These are phyloP conservation scores for Drosophila kikkawai DNA, from an alignment of 1,140 invertebrate genomes.

Conservation along the genomic window DNA sequence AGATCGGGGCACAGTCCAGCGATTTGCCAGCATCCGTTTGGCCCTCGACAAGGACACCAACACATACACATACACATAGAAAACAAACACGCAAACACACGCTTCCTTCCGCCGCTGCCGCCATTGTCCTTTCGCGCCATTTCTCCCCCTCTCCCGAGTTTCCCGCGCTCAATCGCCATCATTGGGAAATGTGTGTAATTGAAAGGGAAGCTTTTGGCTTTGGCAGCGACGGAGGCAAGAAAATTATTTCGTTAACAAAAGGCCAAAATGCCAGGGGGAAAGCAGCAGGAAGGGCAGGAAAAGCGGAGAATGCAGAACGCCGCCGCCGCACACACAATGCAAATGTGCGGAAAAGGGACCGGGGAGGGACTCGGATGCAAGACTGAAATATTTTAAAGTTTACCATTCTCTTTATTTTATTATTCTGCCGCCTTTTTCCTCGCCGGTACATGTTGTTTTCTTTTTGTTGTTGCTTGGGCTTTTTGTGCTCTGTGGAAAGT, in stretches of 20 bases:
- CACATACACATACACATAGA: conserved; percentile 5
- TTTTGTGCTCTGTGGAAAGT: conserved; percentile 58
- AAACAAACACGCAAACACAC: conserved; percentile 38
- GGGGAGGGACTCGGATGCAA: conserved; percentile 51
- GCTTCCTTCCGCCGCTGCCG: conserved; percentile 67
- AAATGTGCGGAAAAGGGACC: conserved; percentile 7
- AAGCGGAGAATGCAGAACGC: conserved; percentile 22
- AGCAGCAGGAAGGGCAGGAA: neutral
- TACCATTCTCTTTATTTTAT: conserved; percentile 44
- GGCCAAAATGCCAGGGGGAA: conserved; percentile 50
- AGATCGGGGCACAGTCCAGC: conserved; percentile 55
- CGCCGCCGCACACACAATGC: conserved; percentile 35
- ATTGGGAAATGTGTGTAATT: conserved; percentile 81
- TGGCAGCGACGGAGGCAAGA: conserved; percentile 67
- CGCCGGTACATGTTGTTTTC: conserved; percentile 2
- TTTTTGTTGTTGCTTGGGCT: conserved; percentile 16
- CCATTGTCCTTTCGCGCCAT: conserved; percentile 77
- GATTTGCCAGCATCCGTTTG: conserved; percentile 63
- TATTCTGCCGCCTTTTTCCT: conserved; percentile 20
- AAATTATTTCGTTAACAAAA: conserved; percentile 84
- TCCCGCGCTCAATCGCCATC: conserved; percentile 42
- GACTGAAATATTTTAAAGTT: conserved; percentile 78
- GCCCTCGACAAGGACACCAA: conserved; percentile 18
- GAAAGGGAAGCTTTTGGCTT: conserved; percentile 84
- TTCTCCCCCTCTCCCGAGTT: neutral